Evolutionary conservation across 2,113 vertebrate genomes (phyloP), one percentile per base, ranked within the genome.

Genomic region (Tretioscincus oriximinensis): DNA sequence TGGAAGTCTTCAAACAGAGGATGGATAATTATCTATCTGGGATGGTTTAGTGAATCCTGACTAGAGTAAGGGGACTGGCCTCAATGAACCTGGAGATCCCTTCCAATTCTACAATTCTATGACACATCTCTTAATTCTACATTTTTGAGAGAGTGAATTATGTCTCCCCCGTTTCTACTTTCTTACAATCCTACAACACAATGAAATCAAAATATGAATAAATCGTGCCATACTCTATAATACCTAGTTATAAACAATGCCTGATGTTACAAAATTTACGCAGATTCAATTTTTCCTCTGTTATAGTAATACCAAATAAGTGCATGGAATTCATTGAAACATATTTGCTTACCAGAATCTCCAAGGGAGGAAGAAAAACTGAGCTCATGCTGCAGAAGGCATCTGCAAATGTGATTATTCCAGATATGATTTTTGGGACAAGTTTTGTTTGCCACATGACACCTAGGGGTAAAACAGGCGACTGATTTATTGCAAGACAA

Each of bases 381-480:
- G 78, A 95, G 93, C 75, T 96, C 95, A 14, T 96, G 95, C 58
- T 95, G 90, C 72, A 91, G 77, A 85, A 97, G 92, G 91, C 98
- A 99, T 88, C 91, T 96, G 92, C 98, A 99, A 78, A 97, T 88
- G 65, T 93, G 95, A 88, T 93, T 93, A 90, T 94, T 97, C 98
- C 98, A 99, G 71, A 94, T 87, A 73, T 97, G 95, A 88, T 96
- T 96, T 88, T 93, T 92, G 4, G 96, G 96, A 90, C 98, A 99
- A 1, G 97, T 98, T 92, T 95, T 96, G 91, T 99, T 99, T 85
- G 94, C 92, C 84, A 92, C 82, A 5, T 95, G 95, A 91, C 98
- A 99, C 80, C 98, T 99, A 88, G 24, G 81, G 87, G 78, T 84
- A 29, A 93, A 74, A 91, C 7, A 86, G 1, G 58, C 0, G 1